phyloP scores from a whole-genome alignment of 1,140 invertebrate genomes.

The Drosophila parvula region DNA sequence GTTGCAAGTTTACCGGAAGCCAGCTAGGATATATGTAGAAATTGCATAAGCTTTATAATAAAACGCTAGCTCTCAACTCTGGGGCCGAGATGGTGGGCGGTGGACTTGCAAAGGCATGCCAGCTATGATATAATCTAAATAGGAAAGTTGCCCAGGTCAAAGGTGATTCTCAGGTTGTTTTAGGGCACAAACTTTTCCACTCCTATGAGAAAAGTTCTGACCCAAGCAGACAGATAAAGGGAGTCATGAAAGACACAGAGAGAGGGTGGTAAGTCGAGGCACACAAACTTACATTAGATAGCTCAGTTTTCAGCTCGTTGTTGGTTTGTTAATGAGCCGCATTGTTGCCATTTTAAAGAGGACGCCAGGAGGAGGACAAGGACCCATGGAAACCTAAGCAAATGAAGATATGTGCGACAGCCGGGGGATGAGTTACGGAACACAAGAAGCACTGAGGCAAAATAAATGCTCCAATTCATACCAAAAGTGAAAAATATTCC shows the following conservation, averaged over 20 bases:
- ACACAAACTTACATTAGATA: constrained; percentile 35
- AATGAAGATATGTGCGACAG: constrained; percentile 59
- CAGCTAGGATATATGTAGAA: constrained; percentile 66
- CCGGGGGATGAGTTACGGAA: not conserved
- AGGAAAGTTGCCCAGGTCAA: constrained; percentile 58
- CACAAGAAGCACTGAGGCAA: not conserved
- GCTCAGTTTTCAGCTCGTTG: constrained; percentile 48
- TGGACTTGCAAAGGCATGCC: not conserved
- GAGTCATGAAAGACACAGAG: not conserved
- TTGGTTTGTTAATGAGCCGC: constrained; percentile 67
- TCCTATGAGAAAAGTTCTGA: constrained; percentile 55
- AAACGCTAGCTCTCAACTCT: constrained; percentile 47
- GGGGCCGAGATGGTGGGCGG: not conserved
- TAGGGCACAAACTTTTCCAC: constrained; percentile 39
- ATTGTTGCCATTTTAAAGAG: constrained; percentile 50
- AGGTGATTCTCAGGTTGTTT: constrained; percentile 50
- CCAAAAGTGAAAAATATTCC: not conserved
- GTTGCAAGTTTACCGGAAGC: constrained; percentile 23
- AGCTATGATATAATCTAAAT: constrained; percentile 41
- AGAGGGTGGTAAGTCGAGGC: not conserved
- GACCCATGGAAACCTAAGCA: constrained; percentile 37
- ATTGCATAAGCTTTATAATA: constrained; percentile 77
- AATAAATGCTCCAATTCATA: not conserved
- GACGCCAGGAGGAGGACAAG: constrained; percentile 25
- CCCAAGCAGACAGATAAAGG: constrained; percentile 7